These are phyloP conservation scores for Hydractinia symbiolongicarpus DNA, from an alignment of 30 jellyfish, hydroid and myxozoan genomes.

Conservation along the genomic window DNA sequence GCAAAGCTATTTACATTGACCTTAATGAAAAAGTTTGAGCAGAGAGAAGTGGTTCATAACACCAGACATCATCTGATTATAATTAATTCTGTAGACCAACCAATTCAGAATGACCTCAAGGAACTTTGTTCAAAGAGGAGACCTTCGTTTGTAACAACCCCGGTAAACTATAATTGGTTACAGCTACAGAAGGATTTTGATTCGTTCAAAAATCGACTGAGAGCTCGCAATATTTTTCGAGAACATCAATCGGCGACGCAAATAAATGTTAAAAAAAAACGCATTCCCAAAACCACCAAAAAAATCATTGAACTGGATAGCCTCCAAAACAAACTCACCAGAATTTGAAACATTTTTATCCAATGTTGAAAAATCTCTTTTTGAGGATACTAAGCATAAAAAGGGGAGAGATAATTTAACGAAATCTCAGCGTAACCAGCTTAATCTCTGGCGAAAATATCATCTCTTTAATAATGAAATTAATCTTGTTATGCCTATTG, in stretches of 20 bases:
- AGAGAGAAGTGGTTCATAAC: no score
- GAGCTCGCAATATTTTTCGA: background rate
- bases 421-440: background rate
- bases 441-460: background rate
- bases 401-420: constrained; percentile 1
- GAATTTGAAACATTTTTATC: background rate
- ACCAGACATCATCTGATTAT: background rate
- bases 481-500: background rate
- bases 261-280: background rate
- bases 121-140: background rate
- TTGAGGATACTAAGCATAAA: background rate
- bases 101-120: background rate
- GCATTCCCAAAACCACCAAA: background rate
- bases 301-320: background rate
- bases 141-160: background rate
- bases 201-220: background rate
- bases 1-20: no score
- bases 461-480: background rate
- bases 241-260: background rate
- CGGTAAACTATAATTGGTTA: background rate
- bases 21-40: no score
- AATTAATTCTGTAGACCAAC: background rate
- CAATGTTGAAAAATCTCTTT: background rate
- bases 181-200: background rate
- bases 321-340: background rate